Percentiles rank a stretch among this genome's conserved stretches.
Evolutionary conservation across 2,797 vertebrate genomes (phyloP).

Genomic region (Muraenolepis orangiensis): DNA sequence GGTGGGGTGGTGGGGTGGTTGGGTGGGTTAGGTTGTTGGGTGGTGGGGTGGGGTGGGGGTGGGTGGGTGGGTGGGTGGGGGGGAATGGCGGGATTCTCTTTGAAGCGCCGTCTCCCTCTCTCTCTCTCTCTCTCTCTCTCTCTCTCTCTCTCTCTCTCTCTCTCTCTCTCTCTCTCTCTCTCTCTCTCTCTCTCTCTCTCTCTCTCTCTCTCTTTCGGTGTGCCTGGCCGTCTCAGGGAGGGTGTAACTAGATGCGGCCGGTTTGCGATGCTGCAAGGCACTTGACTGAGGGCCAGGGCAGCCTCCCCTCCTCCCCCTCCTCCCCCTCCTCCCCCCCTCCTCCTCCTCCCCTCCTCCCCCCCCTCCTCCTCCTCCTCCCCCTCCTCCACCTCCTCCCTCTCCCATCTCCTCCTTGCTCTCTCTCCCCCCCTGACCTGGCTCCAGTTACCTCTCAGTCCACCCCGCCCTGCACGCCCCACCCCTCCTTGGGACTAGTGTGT

Average conservation of each 20-base stretch:
- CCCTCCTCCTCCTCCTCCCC: constrained; percentile 80
- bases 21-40: neutral
- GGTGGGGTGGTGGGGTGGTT: constrained; percentile 60
- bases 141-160: too few relatives aligned
- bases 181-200: too few relatives aligned
- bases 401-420: constrained; percentile 83
- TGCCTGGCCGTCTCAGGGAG: constrained; percentile 78
- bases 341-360: constrained; percentile 84
- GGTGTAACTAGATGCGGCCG: constrained; percentile 80
- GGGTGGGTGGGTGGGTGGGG: constrained; percentile 59
- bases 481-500: constrained; percentile 43
- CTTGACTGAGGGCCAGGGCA: constrained; percentile 93
- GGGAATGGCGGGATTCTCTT: constrained; percentile 62
- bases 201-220: too few relatives aligned
- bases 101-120: constrained; percentile 75
- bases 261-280: constrained; percentile 90
- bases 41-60: neutral
- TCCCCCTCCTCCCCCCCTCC: constrained; percentile 78
- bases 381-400: constrained; percentile 76
- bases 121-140: too few relatives aligned
- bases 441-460: constrained; percentile 74
- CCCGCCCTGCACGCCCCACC: constrained; percentile 52
- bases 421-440: constrained; percentile 86
- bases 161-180: too few relatives aligned
- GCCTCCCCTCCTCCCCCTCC: constrained; percentile 78